Base-by-base conservation (phyloP, 2,113 vertebrate species). In the Bufo gargarizans region DNA sequence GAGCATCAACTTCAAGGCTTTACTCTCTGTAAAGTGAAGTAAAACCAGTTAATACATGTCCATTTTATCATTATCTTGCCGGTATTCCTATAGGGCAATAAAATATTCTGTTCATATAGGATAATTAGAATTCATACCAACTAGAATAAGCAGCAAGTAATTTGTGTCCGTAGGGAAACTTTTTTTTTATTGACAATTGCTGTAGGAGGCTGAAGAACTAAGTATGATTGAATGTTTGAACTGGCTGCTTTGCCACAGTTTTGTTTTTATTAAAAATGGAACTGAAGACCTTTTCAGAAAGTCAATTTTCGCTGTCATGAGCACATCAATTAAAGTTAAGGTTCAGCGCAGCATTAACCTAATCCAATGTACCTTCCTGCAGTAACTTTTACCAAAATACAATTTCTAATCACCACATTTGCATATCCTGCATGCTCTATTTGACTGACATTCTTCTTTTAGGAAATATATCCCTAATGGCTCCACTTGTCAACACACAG, bases 301-400 rank as follows among this genome's bases (percentile, higher is more conserved):
- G 69, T 43, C 45, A 77, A 16, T 76, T 59, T 82, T 76, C 47
- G 71, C 65, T 76, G 86, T 83, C 69, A 76, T 61, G 45, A 76
- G 80, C 79, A 77, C 58, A 83, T 88, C 86, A 88, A 83, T 77
- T 87, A 87, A 87, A 87, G 65, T 59, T 49, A 69, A 87, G 77
- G 77, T 87, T 87, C 65, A 82, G 33, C 71, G 76, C 9, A 83
- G 56, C 69, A 77, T 88, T 88, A 76, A 76, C 86, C 86, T 88
- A 83, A 83, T 83, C 80, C 86, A 82, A 65, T 53, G 19, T 83
- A 56, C 69, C 43, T 74, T 69, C 4, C 65, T 61, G 72, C 50
- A 12, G 80, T 88, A 72, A 49, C 67, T 63, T 56, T 76, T 50
- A 63, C 53, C 74, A 83, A 83, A 83, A 77, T 82, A 82, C 69